Conservation (phyloP, 2,888 invertebrate species). For the Chloroclysta siterata region DNA sequence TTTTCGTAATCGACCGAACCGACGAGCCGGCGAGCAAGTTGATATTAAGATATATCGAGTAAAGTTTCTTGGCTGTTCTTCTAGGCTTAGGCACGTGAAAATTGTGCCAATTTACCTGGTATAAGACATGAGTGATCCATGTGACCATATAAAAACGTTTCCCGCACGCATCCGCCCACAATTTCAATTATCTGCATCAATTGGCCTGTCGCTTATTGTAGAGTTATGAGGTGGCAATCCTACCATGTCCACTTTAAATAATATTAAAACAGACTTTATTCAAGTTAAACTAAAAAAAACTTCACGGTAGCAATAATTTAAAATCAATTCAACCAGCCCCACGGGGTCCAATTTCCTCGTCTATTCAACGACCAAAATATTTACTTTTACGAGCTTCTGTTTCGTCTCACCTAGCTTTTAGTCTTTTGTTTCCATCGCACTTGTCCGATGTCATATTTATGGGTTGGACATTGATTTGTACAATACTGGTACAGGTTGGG, state of each 20-base stretch:
- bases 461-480: slow-evolving; percentile 39
- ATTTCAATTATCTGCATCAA: background rate
- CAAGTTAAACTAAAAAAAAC: background rate
- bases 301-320: slow-evolving; percentile 30
- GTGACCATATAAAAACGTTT: too few species aligned
- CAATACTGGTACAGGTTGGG: slow-evolving; percentile 34
- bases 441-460: slow-evolving; percentile 50
- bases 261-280: slow-evolving; percentile 2
- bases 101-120: too few species aligned
- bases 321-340: slow-evolving; percentile 42
- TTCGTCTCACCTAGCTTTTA: slow-evolving; percentile 26
- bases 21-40: too few species aligned
- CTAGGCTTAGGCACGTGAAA: too few species aligned
- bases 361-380: slow-evolving; percentile 73
- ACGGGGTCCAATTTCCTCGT: slow-evolving; percentile 36
- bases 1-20: too few species aligned
- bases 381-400: slow-evolving; percentile 60
- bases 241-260: background rate
- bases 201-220: background rate
- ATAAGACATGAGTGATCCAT: too few species aligned
- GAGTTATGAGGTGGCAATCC: background rate
- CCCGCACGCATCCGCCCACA: background rate
- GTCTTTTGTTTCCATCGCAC: slow-evolving; percentile 35
- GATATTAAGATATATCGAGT: too few species aligned
- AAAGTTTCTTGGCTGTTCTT: too few species aligned